Evolutionary conservation across 2,113 vertebrate species (phyloP).

Genomic region (Alethe castanea): DNA sequence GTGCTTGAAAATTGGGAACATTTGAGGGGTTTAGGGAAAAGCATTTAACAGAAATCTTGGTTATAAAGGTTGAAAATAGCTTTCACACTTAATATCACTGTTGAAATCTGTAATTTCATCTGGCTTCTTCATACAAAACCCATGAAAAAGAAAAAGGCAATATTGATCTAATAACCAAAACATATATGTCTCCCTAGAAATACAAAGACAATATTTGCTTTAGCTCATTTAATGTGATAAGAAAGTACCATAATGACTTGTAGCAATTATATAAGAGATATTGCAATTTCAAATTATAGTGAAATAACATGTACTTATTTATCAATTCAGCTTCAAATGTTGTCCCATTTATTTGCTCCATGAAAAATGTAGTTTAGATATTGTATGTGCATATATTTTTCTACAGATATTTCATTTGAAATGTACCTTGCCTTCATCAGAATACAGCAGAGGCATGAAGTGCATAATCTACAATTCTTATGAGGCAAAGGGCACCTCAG

Average conservation of each 20-base stretch:
- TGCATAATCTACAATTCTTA: slow-evolving; percentile 24
- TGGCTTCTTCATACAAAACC: background rate
- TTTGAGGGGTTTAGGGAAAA: slow-evolving; percentile 27
- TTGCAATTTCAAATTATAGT: background rate
- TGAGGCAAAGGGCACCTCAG: slow-evolving; percentile 21
- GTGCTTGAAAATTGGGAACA: slow-evolving; percentile 55
- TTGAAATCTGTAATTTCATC: slow-evolving; percentile 21
- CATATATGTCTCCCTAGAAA: background rate
- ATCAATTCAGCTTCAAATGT: background rate
- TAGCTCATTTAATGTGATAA: background rate
- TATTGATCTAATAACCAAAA: background rate
- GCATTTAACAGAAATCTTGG: slow-evolving; percentile 29
- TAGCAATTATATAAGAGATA: background rate
- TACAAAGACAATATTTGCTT: background rate
- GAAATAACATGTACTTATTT: background rate
- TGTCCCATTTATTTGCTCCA: background rate
- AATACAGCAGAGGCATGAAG: background rate
- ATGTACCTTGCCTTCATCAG: background rate
- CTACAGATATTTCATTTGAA: background rate
- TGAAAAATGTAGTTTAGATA: background rate
- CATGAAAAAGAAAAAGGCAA: background rate
- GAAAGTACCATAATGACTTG: background rate
- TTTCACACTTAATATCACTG: background rate
- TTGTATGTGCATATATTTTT: background rate
- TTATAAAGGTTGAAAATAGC: slow-evolving; percentile 11